Percentiles rank a stretch among this genome's conserved stretches.
These are phyloP conservation scores for Gallinago solitaria DNA, from an alignment of 2,797 vertebrate genomes.

Conservation along the genomic window DNA sequence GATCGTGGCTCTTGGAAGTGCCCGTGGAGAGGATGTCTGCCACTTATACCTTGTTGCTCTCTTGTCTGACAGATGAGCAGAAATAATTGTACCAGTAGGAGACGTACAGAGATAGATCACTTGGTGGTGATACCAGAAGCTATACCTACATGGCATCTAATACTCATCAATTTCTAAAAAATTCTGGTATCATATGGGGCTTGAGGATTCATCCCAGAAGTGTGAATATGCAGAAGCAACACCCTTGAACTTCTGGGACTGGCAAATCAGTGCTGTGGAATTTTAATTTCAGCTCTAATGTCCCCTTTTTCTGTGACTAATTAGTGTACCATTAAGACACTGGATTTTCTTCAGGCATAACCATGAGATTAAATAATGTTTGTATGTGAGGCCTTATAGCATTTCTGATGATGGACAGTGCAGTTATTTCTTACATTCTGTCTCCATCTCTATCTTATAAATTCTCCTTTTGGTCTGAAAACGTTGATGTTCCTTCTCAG, in stretches of 20 bases:
- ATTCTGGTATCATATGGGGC: not conserved
- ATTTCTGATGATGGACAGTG: not conserved
- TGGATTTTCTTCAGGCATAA: not conserved
- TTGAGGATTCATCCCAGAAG: not conserved
- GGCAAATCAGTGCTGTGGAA: not conserved
- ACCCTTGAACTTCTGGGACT: not conserved
- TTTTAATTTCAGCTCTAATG: not conserved
- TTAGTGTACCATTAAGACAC: not conserved
- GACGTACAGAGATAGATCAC: not conserved
- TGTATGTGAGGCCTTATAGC: not conserved
- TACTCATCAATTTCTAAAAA: not conserved
- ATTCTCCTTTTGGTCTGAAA: not conserved
- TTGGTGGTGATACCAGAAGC: not conserved
- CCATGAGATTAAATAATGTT: not conserved
- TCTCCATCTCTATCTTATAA: not conserved
- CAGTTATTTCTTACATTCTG: not conserved
- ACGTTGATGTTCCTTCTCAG: not conserved
- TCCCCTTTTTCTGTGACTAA: not conserved
- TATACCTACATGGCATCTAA: not conserved
- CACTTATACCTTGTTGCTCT: accelerated
- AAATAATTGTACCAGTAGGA: not conserved
- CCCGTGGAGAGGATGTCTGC: not conserved
- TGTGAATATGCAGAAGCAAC: not conserved
- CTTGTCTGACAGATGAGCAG: accelerated
- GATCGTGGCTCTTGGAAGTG: not conserved